Percentiles rank a stretch among this genome's conserved stretches.
Conservation (phyloP, 2,888 invertebrate genomes). For the Melitaea athalia region DNA sequence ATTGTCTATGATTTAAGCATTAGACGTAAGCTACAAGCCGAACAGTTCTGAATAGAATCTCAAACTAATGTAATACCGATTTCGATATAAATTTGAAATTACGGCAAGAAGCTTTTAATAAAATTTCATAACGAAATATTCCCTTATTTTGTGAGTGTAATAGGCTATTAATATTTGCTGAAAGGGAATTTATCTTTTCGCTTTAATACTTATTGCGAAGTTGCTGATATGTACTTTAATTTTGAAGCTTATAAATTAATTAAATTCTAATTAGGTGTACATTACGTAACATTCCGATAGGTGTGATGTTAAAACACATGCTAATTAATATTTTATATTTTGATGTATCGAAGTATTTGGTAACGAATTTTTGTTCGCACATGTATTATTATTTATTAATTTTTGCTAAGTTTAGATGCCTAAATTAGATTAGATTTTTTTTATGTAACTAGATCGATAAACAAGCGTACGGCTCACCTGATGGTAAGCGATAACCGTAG, state of each 20-base stretch:
- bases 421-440: too few relatives aligned
- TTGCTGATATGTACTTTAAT: slow-evolving; percentile 14
- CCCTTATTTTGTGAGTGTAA: slow-evolving; percentile 17
- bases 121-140: slow-evolving; percentile 25
- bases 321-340: neutral
- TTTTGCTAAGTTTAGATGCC: too few relatives aligned
- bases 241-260: slow-evolving; percentile 19
- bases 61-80: slow-evolving; percentile 25
- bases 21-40: slow-evolving; percentile 10
- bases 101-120: slow-evolving; percentile 28
- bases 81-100: slow-evolving; percentile 30
- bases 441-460: too few relatives aligned
- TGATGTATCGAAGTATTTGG: too few relatives aligned
- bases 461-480: too few relatives aligned
- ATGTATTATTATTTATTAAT: too few relatives aligned
- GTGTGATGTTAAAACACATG: neutral
- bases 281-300: slow-evolving; percentile 1
- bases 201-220: slow-evolving; percentile 12
- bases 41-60: slow-evolving; percentile 21
- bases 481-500: too few relatives aligned
- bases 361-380: too few relatives aligned
- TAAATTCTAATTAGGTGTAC: slow-evolving; percentile 8
- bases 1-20: neutral
- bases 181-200: slow-evolving; percentile 15
- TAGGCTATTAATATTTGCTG: slow-evolving; percentile 22